A percentile compares a stretch with the other conserved stretches of the same genome.
Conservation (phyloP, 1,140 invertebrate genomes). For the Uloborus diversus region DNA sequence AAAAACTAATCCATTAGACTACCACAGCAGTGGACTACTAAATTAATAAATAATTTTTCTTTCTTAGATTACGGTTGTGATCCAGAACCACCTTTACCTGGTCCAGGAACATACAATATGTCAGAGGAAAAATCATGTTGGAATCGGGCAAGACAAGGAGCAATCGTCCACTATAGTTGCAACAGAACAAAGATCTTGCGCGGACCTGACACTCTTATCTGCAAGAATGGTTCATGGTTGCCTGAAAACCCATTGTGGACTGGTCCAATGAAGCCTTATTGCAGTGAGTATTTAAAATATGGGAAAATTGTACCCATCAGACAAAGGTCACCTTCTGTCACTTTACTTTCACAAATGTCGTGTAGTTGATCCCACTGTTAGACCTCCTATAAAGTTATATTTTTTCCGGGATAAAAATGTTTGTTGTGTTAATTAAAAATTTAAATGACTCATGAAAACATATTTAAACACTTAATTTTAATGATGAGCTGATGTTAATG, state of each 20-base stretch:
- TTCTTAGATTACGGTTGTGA: constrained; percentile 34
- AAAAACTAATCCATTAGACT: too few relatives aligned
- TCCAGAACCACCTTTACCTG: constrained; percentile 21
- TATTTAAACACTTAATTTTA: too few relatives aligned
- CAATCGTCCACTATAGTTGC: constrained; percentile 34
- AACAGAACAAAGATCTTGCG: constrained; percentile 16
- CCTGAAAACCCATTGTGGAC: background rate
- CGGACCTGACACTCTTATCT: constrained; percentile 31
- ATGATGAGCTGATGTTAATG: too few relatives aligned
- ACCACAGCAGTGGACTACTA: background rate
- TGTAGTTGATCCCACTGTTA: too few relatives aligned
- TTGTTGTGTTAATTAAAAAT: too few relatives aligned
- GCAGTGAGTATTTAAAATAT: constrained; percentile 22
- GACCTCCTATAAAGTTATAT: too few relatives aligned
- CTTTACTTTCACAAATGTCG: too few relatives aligned
- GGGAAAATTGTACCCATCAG: too few relatives aligned
- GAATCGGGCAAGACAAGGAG: constrained; percentile 38
- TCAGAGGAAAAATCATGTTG: constrained; percentile 48
- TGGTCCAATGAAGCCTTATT: background rate
- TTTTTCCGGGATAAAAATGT: too few relatives aligned
- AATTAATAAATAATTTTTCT: background rate
- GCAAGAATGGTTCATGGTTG: constrained; percentile 35
- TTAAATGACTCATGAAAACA: too few relatives aligned
- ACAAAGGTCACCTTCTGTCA: too few relatives aligned
- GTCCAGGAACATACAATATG: constrained; percentile 41